Conservation (phyloP, 2,113 vertebrate species). For the Amphilophus citrinellus region DNA sequence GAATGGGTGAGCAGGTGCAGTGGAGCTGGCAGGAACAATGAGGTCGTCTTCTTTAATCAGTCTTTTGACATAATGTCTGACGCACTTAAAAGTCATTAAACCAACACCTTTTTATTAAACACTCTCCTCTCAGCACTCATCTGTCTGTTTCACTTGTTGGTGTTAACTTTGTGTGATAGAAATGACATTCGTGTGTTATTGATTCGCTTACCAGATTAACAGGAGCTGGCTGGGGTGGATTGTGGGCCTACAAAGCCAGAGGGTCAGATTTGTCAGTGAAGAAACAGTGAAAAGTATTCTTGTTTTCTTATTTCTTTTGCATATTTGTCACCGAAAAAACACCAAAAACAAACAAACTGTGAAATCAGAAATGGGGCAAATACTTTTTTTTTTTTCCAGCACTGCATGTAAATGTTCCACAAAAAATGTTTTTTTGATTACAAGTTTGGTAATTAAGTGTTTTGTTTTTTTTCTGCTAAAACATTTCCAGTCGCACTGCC, state of each 20-base stretch:
- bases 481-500: not conserved
- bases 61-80: not conserved
- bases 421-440: not conserved
- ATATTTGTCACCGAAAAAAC: not conserved
- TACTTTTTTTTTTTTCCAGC: not conserved
- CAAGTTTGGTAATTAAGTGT: not conserved
- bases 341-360: not conserved
- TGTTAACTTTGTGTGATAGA: not conserved
- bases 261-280: not conserved
- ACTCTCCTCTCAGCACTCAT: not conserved
- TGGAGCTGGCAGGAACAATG: not conserved
- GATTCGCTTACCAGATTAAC: accelerated
- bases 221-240: not conserved
- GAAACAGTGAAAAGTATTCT: not conserved
- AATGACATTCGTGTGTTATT: not conserved
- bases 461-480: not conserved
- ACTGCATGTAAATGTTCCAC: not conserved
- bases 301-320: not conserved
- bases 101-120: not conserved
- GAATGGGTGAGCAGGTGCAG: not conserved
- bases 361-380: not conserved
- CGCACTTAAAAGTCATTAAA: not conserved
- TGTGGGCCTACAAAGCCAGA: not conserved
- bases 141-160: not conserved
- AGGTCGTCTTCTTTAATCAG: not conserved